Percentiles rank a stretch among this genome's conserved stretches.
phyloP scores from a whole-genome alignment of 2,888 invertebrate species.

The Holacanthella duospinosa region DNA sequence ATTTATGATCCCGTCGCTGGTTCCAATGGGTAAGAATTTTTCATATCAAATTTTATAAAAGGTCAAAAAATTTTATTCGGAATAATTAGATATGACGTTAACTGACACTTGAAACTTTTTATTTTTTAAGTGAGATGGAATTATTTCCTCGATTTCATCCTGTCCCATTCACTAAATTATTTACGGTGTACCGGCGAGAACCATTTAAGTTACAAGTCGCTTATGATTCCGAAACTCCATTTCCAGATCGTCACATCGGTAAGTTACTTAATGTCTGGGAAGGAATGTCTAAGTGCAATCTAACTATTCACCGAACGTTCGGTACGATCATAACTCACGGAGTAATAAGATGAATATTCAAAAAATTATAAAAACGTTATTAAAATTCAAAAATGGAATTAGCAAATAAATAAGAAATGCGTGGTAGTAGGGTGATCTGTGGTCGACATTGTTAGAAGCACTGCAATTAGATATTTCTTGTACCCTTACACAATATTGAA shows the following conservation, averaged over 20 bases:
- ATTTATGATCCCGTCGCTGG: slow-evolving; percentile 61
- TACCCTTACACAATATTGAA: too few relatives aligned
- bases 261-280: slow-evolving; percentile 42
- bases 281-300: too few relatives aligned
- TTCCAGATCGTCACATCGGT: slow-evolving; percentile 69
- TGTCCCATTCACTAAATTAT: slow-evolving; percentile 85
- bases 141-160: slow-evolving; percentile 82
- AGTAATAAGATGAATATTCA: too few relatives aligned
- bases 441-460: too few relatives aligned
- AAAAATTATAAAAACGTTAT: too few relatives aligned
- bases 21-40: slow-evolving; percentile 48
- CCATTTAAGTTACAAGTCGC: slow-evolving; percentile 77
- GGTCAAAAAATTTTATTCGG: too few relatives aligned
- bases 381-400: too few relatives aligned
- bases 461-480: too few relatives aligned
- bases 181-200: slow-evolving; percentile 82
- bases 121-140: slow-evolving; percentile 62
- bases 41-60: neutral
- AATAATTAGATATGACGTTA: neutral
- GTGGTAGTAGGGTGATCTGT: too few relatives aligned
- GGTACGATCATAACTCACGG: too few relatives aligned
- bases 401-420: too few relatives aligned
- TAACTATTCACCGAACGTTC: too few relatives aligned
- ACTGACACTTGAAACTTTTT: neutral
- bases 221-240: slow-evolving; percentile 64